Base-by-base conservation (phyloP, 2,888 invertebrate species). In the Spatulosminthurus flaviceps region DNA sequence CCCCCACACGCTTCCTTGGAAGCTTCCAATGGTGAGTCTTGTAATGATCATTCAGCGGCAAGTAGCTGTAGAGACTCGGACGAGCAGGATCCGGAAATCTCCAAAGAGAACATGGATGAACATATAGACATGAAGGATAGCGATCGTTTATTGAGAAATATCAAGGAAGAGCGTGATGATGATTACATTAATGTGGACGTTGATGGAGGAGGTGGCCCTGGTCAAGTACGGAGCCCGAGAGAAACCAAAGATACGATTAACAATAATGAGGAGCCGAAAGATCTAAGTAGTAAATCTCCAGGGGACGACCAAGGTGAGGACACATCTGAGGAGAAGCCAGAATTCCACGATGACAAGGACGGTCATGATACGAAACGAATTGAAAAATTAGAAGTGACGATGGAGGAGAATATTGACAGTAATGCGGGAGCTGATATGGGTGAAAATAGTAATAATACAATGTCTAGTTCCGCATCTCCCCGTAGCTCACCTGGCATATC, bases 161-260 rank as follows among this genome's bases (percentile, higher is more conserved):
- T 88, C 85, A 90, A 89, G 84, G 89, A 88, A 11, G 88, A 87
- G 26, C 86, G 86, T 21, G 84, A 84, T 24, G 84, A 83, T 7
- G 81, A 84, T 75, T 82, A 78, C 76, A 83, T 82, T 28, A 80
- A 81, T 64, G 83, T 83, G 0, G 84, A 84, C 74, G 82, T 80
- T 28, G 82, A 82, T 69, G 79, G 81, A 60, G 71, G 70, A 24
- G 43, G 60, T 77, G n/a, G n/a, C n/a, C 34, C 29, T 1, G 51
- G 60, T n/a, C 28, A 51, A 34, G 71, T 26, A 7, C 41, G 26
- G 16, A 69, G 69, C n/a, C 69, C 69, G 16, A 21, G 69, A 4
- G 69, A 34, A 21, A 34, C 22, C 74, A 51, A 81, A 77, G 74
- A 42, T 77, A 75, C 70, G 76, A 69, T 69, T 79, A 51, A 69